Evolutionary conservation across 1,140 invertebrate species (phyloP).

Genomic region (Adoxophyes honmai): DNA sequence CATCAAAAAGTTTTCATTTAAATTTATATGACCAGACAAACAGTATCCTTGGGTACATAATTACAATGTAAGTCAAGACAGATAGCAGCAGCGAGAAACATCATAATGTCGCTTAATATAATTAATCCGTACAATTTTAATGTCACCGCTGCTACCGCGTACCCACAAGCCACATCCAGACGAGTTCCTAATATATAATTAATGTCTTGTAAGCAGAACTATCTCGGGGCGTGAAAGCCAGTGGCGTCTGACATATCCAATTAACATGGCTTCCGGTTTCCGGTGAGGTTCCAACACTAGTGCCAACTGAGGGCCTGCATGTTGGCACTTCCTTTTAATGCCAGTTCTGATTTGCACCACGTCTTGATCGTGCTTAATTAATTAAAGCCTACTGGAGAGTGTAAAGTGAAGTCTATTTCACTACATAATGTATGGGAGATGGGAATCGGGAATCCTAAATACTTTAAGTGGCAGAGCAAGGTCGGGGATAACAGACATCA

Average conservation of each 20-base stretch:
- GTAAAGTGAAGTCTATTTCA: no score
- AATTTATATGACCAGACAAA: no score
- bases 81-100: neutral
- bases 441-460: no score
- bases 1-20: no score
- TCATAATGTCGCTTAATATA: neutral
- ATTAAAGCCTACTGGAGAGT: neutral
- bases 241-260: slow-evolving; percentile 73
- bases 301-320: slow-evolving; percentile 26
- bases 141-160: neutral
- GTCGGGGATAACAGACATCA: no score
- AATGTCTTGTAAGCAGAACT: slow-evolving; percentile 62
- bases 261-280: slow-evolving; percentile 63
- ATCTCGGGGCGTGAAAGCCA: slow-evolving; percentile 60
- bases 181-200: slow-evolving; percentile 52
- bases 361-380: neutral
- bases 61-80: no score
- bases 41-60: no score
- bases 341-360: slow-evolving; percentile 18
- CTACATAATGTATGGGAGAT: no score
- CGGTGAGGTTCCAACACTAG: slow-evolving; percentile 31
- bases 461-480: no score
- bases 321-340: slow-evolving; percentile 26
- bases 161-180: slow-evolving; percentile 24
- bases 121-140: neutral